Conservation (phyloP, 2,113 vertebrate species). For the Seriola aureovittata region DNA sequence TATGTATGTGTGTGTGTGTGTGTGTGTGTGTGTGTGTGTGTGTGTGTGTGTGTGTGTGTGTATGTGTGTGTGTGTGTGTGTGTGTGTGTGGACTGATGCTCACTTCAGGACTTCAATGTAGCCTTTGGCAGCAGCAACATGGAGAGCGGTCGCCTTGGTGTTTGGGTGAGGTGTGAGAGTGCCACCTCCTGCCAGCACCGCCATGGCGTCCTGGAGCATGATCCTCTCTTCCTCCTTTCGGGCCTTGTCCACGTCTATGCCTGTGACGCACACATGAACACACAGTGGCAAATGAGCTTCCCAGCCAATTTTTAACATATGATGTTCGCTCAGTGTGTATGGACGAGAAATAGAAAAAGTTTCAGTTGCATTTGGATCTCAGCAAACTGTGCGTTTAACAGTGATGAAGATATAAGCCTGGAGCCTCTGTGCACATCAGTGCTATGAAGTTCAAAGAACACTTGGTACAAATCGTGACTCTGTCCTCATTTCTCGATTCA, state of each 20-base stretch:
- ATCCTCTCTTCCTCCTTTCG: conserved; percentile 85
- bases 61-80: background rate
- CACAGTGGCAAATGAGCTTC: background rate
- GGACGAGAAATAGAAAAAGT: background rate
- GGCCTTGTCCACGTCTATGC: conserved; percentile 84
- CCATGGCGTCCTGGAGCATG: conserved; percentile 85
- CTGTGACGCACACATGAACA: conserved; percentile 58
- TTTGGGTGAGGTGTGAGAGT: conserved; percentile 83
- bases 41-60: background rate
- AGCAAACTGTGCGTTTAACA: background rate
- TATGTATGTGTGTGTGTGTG: background rate
- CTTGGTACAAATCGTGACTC: background rate
- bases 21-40: background rate
- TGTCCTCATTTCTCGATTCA: conserved; percentile 14
- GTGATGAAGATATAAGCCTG: background rate
- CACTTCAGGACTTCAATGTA: conserved; percentile 89
- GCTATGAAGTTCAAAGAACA: conserved; percentile 26
- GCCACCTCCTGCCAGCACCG: conserved; percentile 76
- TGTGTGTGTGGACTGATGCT: conserved; percentile 54
- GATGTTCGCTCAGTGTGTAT: background rate
- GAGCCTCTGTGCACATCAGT: background rate
- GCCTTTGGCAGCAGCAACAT: conserved; percentile 87
- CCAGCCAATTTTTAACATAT: background rate
- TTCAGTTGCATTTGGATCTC: background rate
- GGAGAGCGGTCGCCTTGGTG: conserved; percentile 86